Evolutionary conservation across 1,140 invertebrate genomes (phyloP).

Genomic region (Zaprionus ornatus): DNA sequence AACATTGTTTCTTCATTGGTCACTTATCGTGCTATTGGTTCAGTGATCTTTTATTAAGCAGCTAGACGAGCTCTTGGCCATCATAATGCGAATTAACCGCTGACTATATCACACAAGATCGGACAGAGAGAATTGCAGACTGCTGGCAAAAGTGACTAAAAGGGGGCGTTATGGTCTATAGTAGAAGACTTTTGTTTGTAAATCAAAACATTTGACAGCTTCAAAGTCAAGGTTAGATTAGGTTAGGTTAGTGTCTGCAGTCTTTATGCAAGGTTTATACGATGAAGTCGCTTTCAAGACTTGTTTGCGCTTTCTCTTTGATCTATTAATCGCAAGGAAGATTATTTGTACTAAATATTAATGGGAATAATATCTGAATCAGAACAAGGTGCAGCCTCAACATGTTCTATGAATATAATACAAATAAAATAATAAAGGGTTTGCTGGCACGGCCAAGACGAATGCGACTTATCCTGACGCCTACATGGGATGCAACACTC

Average conservation of each 20-base stretch:
- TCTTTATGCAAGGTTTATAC: not conserved
- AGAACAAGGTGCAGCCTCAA: not conserved
- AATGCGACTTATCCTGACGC: constrained; percentile 8
- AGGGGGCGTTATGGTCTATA: not conserved
- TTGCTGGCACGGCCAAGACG: not conserved
- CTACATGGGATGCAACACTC: constrained; percentile 4
- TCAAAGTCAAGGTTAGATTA: not conserved
- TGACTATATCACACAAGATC: constrained; percentile 2
- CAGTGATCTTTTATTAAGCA: constrained; percentile 13
- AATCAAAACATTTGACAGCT: constrained; percentile 2
- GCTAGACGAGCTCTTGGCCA: constrained; percentile 3
- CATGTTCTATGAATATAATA: not conserved
- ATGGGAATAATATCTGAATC: not conserved
- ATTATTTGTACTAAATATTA: constrained; percentile 1
- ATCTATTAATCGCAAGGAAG: not conserved
- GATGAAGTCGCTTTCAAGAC: not conserved
- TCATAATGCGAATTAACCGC: constrained; percentile 18
- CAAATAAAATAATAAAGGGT: not conserved
- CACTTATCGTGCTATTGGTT: constrained; percentile 29
- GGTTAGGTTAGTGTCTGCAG: not conserved
- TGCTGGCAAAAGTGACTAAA: not conserved
- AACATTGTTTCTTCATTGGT: constrained; percentile 29
- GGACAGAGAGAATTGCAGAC: not conserved
- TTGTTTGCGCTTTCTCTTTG: not conserved
- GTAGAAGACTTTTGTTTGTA: not conserved